A percentile compares a stretch with the other conserved stretches of the same genome.
Conservation (phyloP, 2,797 vertebrate genomes). For the Scleropages formosus region DNA sequence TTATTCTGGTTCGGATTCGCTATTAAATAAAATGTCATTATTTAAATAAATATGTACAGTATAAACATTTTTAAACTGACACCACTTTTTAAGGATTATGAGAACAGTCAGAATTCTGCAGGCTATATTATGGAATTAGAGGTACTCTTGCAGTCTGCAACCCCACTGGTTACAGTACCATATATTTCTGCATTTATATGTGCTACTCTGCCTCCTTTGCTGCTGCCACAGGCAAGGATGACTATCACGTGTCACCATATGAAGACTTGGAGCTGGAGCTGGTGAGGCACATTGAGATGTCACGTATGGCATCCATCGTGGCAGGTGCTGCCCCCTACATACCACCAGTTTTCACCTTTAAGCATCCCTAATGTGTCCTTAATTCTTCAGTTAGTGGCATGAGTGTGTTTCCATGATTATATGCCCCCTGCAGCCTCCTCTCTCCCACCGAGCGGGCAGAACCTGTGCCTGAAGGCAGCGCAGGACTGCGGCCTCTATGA, state of each 20-base stretch:
- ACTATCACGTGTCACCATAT: constrained; percentile 82
- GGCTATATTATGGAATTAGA: too few relatives aligned
- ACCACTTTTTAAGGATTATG: too few relatives aligned
- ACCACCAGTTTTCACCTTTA: neutral
- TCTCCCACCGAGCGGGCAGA: constrained; percentile 60
- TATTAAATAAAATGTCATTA: too few relatives aligned
- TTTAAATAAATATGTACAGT: too few relatives aligned
- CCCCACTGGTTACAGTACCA: too few relatives aligned
- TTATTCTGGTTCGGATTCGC: too few relatives aligned
- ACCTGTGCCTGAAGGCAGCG: constrained; percentile 85
- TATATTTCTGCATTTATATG: too few relatives aligned
- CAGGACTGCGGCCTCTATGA: constrained; percentile 81
- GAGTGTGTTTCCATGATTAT: neutral
- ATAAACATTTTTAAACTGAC: too few relatives aligned
- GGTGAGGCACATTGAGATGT: constrained; percentile 76
- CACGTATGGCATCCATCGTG: constrained; percentile 74
- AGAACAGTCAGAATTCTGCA: too few relatives aligned
- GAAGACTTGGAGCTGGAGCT: constrained; percentile 75
- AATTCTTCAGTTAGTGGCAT: neutral
- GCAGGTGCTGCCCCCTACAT: constrained; percentile 67
- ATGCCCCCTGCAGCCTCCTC: neutral
- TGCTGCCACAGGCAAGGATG: constrained; percentile 69
- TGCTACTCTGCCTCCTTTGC: neutral
- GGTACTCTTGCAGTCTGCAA: too few relatives aligned
- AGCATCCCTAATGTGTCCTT: neutral